Percentiles rank a stretch among this genome's conserved stretches.
Conservation (phyloP, 2,797 vertebrate species). For the Hypotaenidia okinawae region DNA sequence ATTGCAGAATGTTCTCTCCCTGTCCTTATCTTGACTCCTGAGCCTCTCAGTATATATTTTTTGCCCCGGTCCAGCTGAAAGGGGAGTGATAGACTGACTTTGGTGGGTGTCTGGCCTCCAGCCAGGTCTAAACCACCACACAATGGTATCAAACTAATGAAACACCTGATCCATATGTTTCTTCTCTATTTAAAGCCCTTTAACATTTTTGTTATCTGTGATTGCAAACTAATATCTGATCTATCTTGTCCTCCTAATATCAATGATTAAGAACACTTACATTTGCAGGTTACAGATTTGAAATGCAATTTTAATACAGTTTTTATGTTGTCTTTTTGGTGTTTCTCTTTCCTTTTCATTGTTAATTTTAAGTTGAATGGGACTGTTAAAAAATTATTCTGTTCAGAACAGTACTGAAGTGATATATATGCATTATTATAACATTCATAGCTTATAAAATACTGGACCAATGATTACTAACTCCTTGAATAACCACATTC, state of each 20-base stretch:
- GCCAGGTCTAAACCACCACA: no score
- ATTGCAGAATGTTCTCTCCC: no score
- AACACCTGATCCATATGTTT: background rate
- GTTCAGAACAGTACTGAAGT: background rate
- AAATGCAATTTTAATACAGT: background rate
- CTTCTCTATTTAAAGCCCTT: background rate
- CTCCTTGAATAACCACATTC: slow-evolving; percentile 38
- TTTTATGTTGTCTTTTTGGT: background rate
- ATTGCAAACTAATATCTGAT: background rate
- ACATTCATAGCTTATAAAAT: slow-evolving; percentile 10
- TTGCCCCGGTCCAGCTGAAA: no score
- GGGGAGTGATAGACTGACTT: no score
- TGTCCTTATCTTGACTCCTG: no score
- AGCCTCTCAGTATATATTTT: no score
- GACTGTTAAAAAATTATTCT: background rate
- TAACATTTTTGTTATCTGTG: background rate
- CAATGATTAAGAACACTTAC: background rate
- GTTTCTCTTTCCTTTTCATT: background rate
- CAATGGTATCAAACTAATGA: background rate
- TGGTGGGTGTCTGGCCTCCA: no score
- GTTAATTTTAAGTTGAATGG: background rate
- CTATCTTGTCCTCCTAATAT: background rate
- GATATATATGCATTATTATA: slow-evolving; percentile 2
- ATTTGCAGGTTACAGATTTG: background rate
- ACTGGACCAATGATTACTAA: background rate